These are phyloP conservation scores for Dermochelys coriacea DNA, from an alignment of 2,797 vertebrate genomes.

Conservation along the genomic window DNA sequence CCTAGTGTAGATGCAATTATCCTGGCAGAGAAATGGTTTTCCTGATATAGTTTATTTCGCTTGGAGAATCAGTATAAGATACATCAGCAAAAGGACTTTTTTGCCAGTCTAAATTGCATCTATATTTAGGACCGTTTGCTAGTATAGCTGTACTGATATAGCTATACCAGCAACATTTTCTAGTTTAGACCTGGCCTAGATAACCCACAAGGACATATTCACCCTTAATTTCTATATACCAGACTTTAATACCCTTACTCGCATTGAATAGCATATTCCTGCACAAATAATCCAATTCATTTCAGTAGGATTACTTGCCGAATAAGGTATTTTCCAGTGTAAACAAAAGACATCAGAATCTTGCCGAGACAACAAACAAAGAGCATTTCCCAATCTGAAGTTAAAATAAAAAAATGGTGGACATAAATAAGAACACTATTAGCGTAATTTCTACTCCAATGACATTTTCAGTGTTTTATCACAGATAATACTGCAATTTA, in stretches of 20 bases:
- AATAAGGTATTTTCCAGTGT: background rate
- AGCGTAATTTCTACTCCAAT: constrained; percentile 16
- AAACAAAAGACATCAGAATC: background rate
- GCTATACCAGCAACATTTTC: background rate
- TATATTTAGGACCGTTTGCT: background rate
- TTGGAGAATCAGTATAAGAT: background rate
- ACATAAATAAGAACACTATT: background rate
- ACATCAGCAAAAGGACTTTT: background rate
- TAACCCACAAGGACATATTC: background rate
- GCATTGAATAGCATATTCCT: too few species aligned
- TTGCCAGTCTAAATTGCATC: background rate
- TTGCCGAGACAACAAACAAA: background rate
- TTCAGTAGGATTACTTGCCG: background rate
- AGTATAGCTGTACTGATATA: background rate
- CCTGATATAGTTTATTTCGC: background rate
- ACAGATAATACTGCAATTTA: background rate
- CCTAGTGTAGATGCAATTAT: background rate
- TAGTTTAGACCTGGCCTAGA: background rate
- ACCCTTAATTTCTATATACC: background rate
- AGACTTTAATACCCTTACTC: background rate
- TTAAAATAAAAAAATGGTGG: background rate
- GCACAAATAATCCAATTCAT: too few species aligned
- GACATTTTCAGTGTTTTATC: background rate
- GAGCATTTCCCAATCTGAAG: background rate
- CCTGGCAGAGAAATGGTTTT: background rate